These are phyloP conservation scores for Augochlora pura DNA, from an alignment of 1,140 invertebrate genomes.

Conservation along the genomic window DNA sequence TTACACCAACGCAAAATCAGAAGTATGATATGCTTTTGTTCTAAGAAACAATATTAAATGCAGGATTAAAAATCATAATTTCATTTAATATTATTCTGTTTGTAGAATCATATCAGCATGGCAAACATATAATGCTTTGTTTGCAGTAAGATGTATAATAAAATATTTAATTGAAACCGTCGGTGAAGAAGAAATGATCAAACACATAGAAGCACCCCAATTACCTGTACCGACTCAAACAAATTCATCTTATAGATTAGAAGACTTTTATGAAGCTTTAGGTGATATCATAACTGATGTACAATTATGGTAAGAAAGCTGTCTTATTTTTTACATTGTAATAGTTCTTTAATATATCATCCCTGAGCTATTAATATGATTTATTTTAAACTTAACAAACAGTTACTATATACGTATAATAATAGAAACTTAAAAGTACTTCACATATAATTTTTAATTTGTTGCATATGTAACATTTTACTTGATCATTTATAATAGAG, in stretches of 20 bases:
- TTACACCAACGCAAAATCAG: conserved; percentile 91
- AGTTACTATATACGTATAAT: background rate
- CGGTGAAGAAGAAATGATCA: conserved; percentile 87
- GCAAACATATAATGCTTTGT: conserved; percentile 97
- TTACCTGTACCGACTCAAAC: conserved; percentile 63
- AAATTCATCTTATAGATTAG: conserved; percentile 73
- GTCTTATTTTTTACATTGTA: conserved; percentile 7
- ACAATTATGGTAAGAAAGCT: conserved; percentile 83
- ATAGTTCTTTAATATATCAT: background rate
- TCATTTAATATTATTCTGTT: conserved; percentile 48
- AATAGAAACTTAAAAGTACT: background rate
- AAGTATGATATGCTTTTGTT: conserved; percentile 83
- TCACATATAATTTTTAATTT: background rate
- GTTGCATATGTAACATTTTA: conserved; percentile 6
- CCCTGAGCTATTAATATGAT: background rate
- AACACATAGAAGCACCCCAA: conserved; percentile 86
- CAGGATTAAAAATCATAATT: background rate
- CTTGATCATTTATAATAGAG: background rate
- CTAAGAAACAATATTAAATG: conserved; percentile 5
- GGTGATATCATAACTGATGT: conserved; percentile 89
- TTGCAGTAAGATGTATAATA: conserved; percentile 92
- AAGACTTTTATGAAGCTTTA: conserved; percentile 85
- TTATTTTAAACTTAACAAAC: background rate
- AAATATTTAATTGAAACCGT: conserved; percentile 94
- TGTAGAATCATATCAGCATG: conserved; percentile 94